Evolutionary conservation across 2,797 vertebrate species (phyloP), one percentile per base, ranked within the genome.

Genomic region (Platyrinchus mystaceus): DNA sequence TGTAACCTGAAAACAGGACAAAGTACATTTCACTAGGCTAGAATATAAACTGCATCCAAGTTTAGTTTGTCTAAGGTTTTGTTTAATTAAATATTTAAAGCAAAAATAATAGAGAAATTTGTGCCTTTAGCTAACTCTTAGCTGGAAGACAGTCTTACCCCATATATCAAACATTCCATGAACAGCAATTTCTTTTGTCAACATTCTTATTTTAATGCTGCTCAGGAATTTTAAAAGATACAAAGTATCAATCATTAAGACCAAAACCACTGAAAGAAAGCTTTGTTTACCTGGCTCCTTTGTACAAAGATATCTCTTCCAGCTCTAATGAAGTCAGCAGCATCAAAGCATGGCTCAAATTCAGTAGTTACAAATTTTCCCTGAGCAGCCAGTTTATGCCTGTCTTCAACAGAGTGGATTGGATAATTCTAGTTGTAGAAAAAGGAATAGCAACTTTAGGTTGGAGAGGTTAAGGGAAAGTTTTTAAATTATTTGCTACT

Each of bases 321-420:
- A 64, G 99, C 99, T 96, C 99, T 98, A 88, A 99, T 99, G 97
- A 99, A 99, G 97, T 99, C 99, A 59, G 99, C 99, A 93, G 99
- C 99, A 78, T 99, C 99, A 80, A 99, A 99, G 93, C 99, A 99
- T 9, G 99, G 99, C 97, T 99, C 99, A 44, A 98, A 98, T 97
- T 99, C 99, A 2, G 99, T 99, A 76, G 99, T 99, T 87, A 99
- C 99, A 96, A 99, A 99, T 97, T 99, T 99, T 86, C 99, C 99
- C 97, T 99, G 97, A 94, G 99, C 98, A 58, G 99, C 99, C 96
- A 99, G 97, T 81, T 98, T 98, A 95, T 99, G 99, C 96, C 99
- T 98, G 98, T 99, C 99, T 98, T 99, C 99, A 96, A 99, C 99
- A 12, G 98, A 99, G 81, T 93, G 96, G 71, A 99, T 99, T 41